A percentile compares a stretch with the other conserved stretches of the same genome.
phyloP scores from a whole-genome alignment of 2,113 vertebrate genomes.

The Callipepla squamata region DNA sequence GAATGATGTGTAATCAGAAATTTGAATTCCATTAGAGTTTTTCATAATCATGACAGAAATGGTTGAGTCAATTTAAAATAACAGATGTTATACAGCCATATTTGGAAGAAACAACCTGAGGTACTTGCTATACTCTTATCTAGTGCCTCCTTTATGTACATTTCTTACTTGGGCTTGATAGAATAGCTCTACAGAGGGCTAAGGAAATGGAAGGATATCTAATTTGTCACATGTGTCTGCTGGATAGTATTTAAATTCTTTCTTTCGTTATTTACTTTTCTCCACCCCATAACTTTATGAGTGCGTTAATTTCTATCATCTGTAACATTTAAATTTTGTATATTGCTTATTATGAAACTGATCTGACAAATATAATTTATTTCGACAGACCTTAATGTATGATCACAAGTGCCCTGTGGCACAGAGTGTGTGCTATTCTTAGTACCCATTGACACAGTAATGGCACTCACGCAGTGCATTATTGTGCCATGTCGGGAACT shows the following conservation, averaged over 20 bases:
- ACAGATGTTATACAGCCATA: not conserved
- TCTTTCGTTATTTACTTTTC: not conserved
- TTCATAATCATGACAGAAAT: not conserved
- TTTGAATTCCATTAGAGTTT: not conserved
- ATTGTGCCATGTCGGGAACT: not conserved
- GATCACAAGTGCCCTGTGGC: not conserved
- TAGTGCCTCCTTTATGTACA: not conserved
- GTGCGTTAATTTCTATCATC: not conserved
- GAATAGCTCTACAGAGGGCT: not conserved
- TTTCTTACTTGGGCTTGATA: not conserved
- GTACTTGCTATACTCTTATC: not conserved
- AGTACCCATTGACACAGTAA: not conserved
- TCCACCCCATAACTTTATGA: not conserved
- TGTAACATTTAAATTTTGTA: not conserved
- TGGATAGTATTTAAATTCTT: not conserved
- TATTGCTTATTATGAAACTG: not conserved
- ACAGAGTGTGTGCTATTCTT: not conserved
- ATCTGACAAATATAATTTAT: not conserved
- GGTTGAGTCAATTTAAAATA: not conserved
- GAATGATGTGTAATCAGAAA: not conserved
- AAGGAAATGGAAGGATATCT: not conserved
- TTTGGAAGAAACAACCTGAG: not conserved
- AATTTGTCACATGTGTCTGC: not conserved
- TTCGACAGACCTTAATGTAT: not conserved
- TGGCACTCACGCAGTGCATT: not conserved